Evolutionary conservation across 2,888 invertebrate species (phyloP).

Genomic region (Xylota segnis): DNA sequence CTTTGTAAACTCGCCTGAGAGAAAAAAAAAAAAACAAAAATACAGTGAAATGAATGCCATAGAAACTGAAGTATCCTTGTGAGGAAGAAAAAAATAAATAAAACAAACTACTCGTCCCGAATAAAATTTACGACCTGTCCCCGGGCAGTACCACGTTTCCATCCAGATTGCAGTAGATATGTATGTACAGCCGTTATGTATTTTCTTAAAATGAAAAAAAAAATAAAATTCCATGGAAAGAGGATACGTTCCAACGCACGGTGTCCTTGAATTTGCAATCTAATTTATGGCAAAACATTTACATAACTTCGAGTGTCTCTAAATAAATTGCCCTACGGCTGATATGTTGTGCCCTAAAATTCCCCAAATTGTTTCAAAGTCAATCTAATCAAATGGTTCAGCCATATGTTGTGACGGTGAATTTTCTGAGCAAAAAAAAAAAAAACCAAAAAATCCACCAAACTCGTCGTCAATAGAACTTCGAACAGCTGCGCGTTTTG

Average conservation of each 20-base stretch:
- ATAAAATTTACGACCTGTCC: not conserved
- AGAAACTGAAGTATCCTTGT: not conserved
- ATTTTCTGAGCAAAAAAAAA: not conserved
- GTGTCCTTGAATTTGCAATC: not conserved
- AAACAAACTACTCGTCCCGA: not conserved
- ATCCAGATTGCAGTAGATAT: not conserved
- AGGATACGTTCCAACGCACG: not conserved
- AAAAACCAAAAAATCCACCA: not conserved
- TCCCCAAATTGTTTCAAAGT: conserved; percentile 2
- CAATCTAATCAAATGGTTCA: conserved; percentile 1
- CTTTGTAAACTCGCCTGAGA: no score
- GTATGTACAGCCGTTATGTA: not conserved
- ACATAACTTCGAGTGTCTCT: not conserved
- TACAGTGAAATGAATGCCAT: not conserved
- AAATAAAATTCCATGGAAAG: not conserved
- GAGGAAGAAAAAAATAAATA: not conserved
- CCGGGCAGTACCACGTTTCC: not conserved
- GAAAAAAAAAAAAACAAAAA: no score
- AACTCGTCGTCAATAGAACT: not conserved
- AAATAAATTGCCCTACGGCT: not conserved
- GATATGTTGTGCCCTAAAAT: not conserved
- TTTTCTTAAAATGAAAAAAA: not conserved
- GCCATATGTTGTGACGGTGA: not conserved
- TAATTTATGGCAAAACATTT: conserved; percentile 3
- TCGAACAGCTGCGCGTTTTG: not conserved